phyloP scores from a whole-genome alignment of 2,888 invertebrate species.

The Ceramica pisi region DNA sequence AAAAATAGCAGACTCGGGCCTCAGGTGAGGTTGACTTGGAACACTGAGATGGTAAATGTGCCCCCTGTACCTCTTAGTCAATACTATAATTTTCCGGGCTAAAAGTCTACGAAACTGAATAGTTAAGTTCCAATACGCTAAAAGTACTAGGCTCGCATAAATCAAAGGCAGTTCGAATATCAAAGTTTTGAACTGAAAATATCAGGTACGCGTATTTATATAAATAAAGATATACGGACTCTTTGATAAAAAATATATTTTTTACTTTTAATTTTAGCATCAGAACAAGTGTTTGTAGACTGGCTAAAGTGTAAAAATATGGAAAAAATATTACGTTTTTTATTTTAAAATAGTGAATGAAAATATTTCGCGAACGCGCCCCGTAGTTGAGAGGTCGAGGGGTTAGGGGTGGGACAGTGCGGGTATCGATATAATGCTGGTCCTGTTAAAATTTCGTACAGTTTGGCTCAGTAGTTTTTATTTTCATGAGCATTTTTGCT shows the following conservation, averaged over 20 bases:
- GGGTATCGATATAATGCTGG: constrained; percentile 30
- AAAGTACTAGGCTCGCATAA: constrained; percentile 22
- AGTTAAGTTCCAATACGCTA: neutral
- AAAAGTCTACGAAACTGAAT: constrained; percentile 5
- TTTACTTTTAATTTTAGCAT: constrained; percentile 58
- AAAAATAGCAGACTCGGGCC: no score
- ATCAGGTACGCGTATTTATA: constrained; percentile 25
- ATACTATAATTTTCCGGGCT: neutral
- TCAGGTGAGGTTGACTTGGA: no score
- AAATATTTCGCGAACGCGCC: constrained; percentile 70
- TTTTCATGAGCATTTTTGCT: no score
- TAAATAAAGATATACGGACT: constrained; percentile 8
- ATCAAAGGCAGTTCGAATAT: constrained; percentile 29
- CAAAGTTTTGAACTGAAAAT: constrained; percentile 28
- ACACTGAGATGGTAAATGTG: no score
- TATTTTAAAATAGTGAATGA: constrained; percentile 70
- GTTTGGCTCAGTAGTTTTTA: no score
- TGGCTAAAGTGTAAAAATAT: constrained; percentile 66
- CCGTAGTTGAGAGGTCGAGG: constrained; percentile 64
- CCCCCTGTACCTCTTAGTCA: no score
- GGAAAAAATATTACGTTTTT: constrained; percentile 65
- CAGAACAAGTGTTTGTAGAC: constrained; percentile 60
- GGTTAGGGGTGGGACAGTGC: constrained; percentile 50
- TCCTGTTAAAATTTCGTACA: no score
- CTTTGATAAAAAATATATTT: constrained; percentile 62